Base-by-base conservation (phyloP, 2,888 invertebrate species). In the Caenorhabditis sulstoni region DNA sequence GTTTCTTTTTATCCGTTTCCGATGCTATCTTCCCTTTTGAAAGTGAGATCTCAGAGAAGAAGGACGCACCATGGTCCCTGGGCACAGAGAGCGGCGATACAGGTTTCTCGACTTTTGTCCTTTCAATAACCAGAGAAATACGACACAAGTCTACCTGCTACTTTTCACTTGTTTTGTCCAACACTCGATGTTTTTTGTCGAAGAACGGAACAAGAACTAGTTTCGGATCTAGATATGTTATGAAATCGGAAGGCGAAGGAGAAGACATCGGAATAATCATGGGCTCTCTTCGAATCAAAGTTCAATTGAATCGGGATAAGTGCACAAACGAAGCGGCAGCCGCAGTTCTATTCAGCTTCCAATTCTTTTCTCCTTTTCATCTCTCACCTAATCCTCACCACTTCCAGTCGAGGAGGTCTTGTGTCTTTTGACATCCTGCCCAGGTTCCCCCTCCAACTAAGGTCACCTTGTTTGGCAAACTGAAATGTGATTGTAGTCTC, bases 381-480 rank as follows among this genome's bases (percentile, higher is more conserved):
- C 44, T 55, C 49, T 47, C 37, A 22, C 58, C 20, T 45, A 23
- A 22, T 67, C 50, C 39, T 16, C 41, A 3, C 22, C 16, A 12
- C 47, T 71, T 64, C 47, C 62, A 64, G 62, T 64, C 71, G 62
- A 71, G 71, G 71, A n/a, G n/a, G n/a, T n/a, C n/a, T n/a, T n/a
- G n/a, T n/a, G 29, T 73, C 73, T 73, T 23, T 29, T 45, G 29
- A 29, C 29, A 29, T 47, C 57, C 20, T 47, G 20, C 9, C 45
- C 49, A 55, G n/a, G n/a, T n/a, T n/a, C n/a, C n/a, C n/a, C n/a
- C 29, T 29, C 7, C 29, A 29, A 35, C 18, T 29, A 55, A 55
- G 58, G 57, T 55, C 58, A 37, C 29, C 1, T 37, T 53, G 47
- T 71, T 62, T 57, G 71, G 57, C 62, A 71, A 71, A 71, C 57